These are phyloP conservation scores for Puntigrus tetrazona DNA, from an alignment of 2,113 vertebrate species.

Conservation along the genomic window DNA sequence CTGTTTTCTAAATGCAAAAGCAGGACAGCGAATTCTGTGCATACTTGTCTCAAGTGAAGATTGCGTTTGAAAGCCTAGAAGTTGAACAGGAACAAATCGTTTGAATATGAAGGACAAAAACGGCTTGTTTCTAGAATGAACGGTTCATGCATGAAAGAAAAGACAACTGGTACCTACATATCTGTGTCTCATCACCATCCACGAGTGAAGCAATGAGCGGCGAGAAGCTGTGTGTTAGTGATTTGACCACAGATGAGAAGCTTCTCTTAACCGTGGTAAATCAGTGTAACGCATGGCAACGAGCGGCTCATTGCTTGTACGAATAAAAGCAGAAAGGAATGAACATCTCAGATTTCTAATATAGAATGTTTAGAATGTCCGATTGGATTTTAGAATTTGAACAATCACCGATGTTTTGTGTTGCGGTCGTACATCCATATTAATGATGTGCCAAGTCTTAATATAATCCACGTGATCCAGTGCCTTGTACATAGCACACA, in stretches of 20 bases:
- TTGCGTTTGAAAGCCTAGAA: not conserved
- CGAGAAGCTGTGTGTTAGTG: not conserved
- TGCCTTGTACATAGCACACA: slow-evolving; percentile 46
- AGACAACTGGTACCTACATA: slow-evolving; percentile 41
- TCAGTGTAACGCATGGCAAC: not conserved
- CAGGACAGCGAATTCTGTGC: not conserved
- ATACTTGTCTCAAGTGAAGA: slow-evolving; percentile 1
- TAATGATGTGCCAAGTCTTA: slow-evolving; percentile 7
- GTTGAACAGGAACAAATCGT: not conserved
- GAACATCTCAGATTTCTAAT: not conserved
- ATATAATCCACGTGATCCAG: slow-evolving; percentile 20
- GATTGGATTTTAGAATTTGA: not conserved
- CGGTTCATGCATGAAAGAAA: slow-evolving; percentile 62
- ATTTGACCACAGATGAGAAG: not conserved
- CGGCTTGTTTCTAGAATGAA: not conserved
- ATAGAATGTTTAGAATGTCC: not conserved
- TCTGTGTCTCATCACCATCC: not conserved
- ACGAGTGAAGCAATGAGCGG: not conserved
- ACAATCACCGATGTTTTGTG: not conserved
- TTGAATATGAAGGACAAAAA: not conserved
- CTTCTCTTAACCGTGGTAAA: not conserved
- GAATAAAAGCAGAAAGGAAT: slow-evolving; percentile 2
- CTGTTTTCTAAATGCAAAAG: not conserved
- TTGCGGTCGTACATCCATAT: not conserved
- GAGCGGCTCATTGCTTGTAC: not conserved